Conservation (phyloP, 2,888 invertebrate species). For the Chelonus formosanus region DNA sequence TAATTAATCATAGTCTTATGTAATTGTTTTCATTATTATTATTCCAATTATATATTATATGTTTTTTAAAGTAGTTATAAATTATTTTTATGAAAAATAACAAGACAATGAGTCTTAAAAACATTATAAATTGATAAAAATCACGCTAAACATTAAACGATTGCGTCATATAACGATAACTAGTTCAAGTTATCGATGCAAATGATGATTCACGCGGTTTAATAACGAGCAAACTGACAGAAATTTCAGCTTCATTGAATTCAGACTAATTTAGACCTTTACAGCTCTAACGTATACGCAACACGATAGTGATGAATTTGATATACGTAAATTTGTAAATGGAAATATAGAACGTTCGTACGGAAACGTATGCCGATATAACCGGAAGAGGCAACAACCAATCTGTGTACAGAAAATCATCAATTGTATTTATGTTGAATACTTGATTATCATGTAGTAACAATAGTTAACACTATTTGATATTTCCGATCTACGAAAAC, state of each 20-base stretch:
- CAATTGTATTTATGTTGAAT: slow-evolving; percentile 12
- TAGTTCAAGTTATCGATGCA: slow-evolving; percentile 35
- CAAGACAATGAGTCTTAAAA: no score
- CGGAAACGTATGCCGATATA: neutral
- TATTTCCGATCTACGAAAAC: neutral
- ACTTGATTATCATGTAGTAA: slow-evolving; percentile 4
- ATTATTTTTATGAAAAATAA: no score
- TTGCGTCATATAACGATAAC: neutral
- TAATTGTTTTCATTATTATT: no score
- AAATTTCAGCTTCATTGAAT: slow-evolving; percentile 45
- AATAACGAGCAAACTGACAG: slow-evolving; percentile 42
- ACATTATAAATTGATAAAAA: no score
- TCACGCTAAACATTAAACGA: no score
- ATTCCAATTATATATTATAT: no score
- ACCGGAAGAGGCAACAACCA: slow-evolving; percentile 1
- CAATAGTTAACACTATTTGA: slow-evolving; percentile 2
- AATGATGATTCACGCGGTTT: slow-evolving; percentile 41
- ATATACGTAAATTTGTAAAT: neutral
- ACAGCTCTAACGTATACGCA: neutral
- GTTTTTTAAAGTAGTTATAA: no score
- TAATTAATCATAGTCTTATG: no score
- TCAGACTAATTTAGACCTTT: slow-evolving; percentile 38
- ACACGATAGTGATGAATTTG: neutral
- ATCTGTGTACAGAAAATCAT: slow-evolving; percentile 4
- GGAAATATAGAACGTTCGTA: neutral